phyloP scores from a whole-genome alignment of 2,888 invertebrate genomes.

The Trissoscelio sp. region DNA sequence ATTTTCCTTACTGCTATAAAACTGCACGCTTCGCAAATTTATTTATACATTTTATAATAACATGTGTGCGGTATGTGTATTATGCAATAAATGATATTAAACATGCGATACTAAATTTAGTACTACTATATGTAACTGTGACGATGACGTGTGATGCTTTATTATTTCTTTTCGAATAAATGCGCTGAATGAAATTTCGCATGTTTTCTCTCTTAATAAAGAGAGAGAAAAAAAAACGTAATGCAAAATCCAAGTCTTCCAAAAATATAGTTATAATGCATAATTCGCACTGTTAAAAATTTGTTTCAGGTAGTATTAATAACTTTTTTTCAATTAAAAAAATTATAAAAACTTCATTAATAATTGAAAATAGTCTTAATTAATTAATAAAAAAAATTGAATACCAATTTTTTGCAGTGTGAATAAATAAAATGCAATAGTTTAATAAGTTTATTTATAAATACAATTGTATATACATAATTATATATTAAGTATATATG shows the following conservation, averaged over 20 bases:
- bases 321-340: too few relatives aligned
- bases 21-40: constrained; percentile 1
- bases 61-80: constrained; percentile 80
- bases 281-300: constrained; percentile 9
- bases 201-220: constrained; percentile 9
- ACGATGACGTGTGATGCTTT: neutral
- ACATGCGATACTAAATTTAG: constrained; percentile 72
- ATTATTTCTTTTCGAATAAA: neutral
- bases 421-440: neutral
- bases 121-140: constrained; percentile 24
- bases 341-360: neutral
- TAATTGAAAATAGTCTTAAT: neutral
- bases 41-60: neutral
- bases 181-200: neutral
- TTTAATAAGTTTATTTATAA: neutral
- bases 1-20: neutral
- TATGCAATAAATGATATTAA: constrained; percentile 81
- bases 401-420: neutral
- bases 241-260: constrained; percentile 81
- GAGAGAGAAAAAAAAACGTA: constrained; percentile 54
- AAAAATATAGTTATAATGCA: constrained; percentile 63
- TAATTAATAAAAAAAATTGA: neutral
- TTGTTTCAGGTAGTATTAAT: too few relatives aligned
- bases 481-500: neutral
- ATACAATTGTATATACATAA: neutral